phyloP scores from a whole-genome alignment of 2,888 invertebrate species.

The Aphodius granarius region DNA sequence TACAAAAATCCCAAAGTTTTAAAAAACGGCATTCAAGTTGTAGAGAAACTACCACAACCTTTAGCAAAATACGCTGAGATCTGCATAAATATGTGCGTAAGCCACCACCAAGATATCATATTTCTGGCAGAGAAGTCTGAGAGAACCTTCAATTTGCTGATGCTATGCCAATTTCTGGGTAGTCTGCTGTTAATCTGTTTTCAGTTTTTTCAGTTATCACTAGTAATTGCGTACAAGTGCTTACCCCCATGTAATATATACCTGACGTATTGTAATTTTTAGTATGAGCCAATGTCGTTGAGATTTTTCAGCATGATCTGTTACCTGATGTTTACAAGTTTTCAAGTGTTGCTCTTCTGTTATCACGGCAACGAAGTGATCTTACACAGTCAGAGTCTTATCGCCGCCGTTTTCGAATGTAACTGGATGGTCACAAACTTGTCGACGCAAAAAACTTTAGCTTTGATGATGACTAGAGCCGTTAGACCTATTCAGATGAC shows the following conservation, averaged over 20 bases:
- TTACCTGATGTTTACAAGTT: conserved; percentile 27
- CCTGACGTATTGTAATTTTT: conserved; percentile 18
- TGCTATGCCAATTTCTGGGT: conserved; percentile 30
- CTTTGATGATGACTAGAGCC: conserved; percentile 29
- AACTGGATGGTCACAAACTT: conserved; percentile 21
- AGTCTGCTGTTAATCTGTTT: conserved; percentile 28
- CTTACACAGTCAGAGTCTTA: conserved; percentile 23
- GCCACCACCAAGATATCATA: conserved; percentile 31
- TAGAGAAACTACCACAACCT: conserved; percentile 10
- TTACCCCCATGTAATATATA: not conserved
- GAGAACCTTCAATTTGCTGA: conserved; percentile 27
- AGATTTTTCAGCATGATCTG: conserved; percentile 23
- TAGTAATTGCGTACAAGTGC: no score
- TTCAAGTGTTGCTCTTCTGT: conserved; percentile 31
- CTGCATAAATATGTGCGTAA: conserved; percentile 17
- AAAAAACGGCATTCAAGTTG: not conserved
- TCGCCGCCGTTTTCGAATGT: conserved; percentile 17
- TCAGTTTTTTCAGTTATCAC: conserved; percentile 31
- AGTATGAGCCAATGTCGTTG: conserved; percentile 25
- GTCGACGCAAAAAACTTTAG: conserved; percentile 25
- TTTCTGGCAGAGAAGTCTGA: conserved; percentile 27
- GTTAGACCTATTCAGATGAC: conserved; percentile 29
- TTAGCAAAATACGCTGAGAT: conserved; percentile 15
- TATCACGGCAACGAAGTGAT: conserved; percentile 33
- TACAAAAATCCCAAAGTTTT: not conserved